Evolutionary conservation across 2,888 invertebrate genomes (phyloP), one percentile per base, ranked within the genome.

Genomic region (Nomada hirtipes): DNA sequence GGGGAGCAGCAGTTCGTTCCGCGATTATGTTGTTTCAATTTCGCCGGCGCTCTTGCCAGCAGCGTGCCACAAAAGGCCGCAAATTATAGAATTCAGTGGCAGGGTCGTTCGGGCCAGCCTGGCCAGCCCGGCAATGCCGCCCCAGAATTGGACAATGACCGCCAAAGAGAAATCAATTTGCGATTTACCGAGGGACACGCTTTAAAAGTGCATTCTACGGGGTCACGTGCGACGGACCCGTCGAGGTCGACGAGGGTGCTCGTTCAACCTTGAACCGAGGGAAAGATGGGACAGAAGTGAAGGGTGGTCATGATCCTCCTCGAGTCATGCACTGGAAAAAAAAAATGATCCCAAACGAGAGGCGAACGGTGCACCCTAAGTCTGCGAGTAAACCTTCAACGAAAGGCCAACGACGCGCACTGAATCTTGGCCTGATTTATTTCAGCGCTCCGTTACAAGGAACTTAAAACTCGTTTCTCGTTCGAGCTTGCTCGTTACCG

Each of bases 81-180:
- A 76, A 80, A 82, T 82, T 73, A 76, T 76, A 57, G 72, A 70
- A 79, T 74, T 74, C 52, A 69, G 64, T 52, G 68, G 3, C 53
- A 9, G 53, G 59, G 47, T 68, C 29, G 72, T 67, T 79, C 20
- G 52, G n/a, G 13, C n/a, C 50, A 26, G 26, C 13, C 11, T n/a
- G 44, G n/a, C 47, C 20, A 13, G 26, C 63, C 75, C 50, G 20
- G 50, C 50, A n/a, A 44, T 10, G 55, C 13, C 69, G 59, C 18
- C 23, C 61, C 73, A 29, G 53, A 70, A 60, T 76, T 75, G 82
- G 76, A 85, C 77, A 84, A 83, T 87, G 79, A 76, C 80, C 75
- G 64, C 47, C 57, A 47, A 75, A 57, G 76, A 75, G 86, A 80
- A 88, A 88, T 88, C 83, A 88, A 88, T 88, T 87, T 86, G 83